Evolutionary conservation across 2,888 invertebrate species (phyloP).

Genomic region (Pharmacophagus antenor): DNA sequence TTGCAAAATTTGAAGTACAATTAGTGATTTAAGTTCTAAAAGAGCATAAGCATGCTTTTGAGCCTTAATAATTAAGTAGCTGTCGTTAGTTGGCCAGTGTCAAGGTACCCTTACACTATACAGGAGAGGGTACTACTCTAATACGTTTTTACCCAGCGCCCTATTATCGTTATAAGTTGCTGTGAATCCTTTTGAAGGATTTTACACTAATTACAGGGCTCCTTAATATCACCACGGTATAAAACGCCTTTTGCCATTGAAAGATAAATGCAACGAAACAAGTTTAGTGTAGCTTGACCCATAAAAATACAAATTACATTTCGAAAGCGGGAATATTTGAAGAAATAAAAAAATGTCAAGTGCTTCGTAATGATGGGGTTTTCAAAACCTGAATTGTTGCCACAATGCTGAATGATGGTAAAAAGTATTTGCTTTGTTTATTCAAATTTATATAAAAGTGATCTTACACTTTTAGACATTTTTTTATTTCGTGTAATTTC

Average conservation of each 20-base stretch:
- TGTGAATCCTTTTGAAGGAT: slow-evolving; percentile 45
- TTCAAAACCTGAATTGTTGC: slow-evolving; percentile 15
- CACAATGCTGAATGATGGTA: background rate
- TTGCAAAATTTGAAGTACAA: slow-evolving; percentile 12
- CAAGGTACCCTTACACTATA: slow-evolving; percentile 43
- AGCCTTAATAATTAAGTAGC: slow-evolving; percentile 47
- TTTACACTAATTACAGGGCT: slow-evolving; percentile 58
- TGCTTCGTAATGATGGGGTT: slow-evolving; percentile 5
- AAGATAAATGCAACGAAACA: slow-evolving; percentile 20
- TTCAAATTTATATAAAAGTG: too few relatives aligned
- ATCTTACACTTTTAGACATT: too few relatives aligned
- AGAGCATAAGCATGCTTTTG: slow-evolving; percentile 6
- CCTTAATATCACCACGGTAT: slow-evolving; percentile 37
- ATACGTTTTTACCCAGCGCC: slow-evolving; percentile 20
- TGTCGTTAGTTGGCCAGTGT: slow-evolving; percentile 50
- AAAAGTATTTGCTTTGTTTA: too few relatives aligned
- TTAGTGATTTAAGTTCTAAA: slow-evolving; percentile 17
- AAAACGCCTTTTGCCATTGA: slow-evolving; percentile 14
- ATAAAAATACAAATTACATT: slow-evolving; percentile 27
- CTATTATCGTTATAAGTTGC: slow-evolving; percentile 43
- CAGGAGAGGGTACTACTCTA: slow-evolving; percentile 24
- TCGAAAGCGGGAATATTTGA: slow-evolving; percentile 17
- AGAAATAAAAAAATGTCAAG: slow-evolving; percentile 21
- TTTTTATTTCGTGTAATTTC: background rate
- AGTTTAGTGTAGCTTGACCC: slow-evolving; percentile 27